These are phyloP conservation scores for Ostrea edulis DNA, from an alignment of 1,140 invertebrate genomes.

Conservation along the genomic window DNA sequence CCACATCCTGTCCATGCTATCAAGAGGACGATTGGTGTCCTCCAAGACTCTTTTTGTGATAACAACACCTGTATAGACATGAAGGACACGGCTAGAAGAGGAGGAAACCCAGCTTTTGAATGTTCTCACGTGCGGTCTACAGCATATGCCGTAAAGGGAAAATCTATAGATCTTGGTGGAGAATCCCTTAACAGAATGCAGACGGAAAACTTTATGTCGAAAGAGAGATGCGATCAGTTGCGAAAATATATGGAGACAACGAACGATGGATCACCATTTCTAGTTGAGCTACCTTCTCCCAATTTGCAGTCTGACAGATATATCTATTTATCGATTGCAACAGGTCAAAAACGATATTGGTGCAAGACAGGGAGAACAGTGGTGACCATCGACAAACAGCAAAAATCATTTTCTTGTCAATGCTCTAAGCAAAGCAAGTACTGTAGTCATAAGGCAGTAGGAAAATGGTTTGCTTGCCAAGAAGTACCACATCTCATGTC, in stretches of 20 bases:
- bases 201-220: neutral
- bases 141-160: neutral
- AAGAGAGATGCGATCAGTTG: neutral
- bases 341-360: slow-evolving; percentile 10
- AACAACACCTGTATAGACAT: slow-evolving; percentile 17
- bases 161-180: neutral
- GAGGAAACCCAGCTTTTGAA: slow-evolving; percentile 19
- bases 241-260: neutral
- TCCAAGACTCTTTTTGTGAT: slow-evolving; percentile 12
- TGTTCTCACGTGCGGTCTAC: slow-evolving; percentile 7
- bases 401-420: neutral
- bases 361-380: slow-evolving; percentile 3
- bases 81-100: slow-evolving; percentile 10
- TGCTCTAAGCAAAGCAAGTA: slow-evolving; percentile 8
- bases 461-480: slow-evolving; percentile 35
- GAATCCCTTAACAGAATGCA: neutral
- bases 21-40: slow-evolving; percentile 27
- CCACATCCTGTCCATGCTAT: slow-evolving; percentile 11
- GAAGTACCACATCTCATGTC: neutral
- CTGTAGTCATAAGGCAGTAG: slow-evolving; percentile 29
- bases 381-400: slow-evolving; percentile 19
- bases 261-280: neutral
- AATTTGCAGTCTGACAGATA: slow-evolving; percentile 27
- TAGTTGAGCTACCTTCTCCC: slow-evolving; percentile 5
- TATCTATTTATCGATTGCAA: slow-evolving; percentile 36